Percentiles rank a stretch among this genome's conserved stretches.
phyloP scores from a whole-genome alignment of 2,888 invertebrate species.

The Aphelenchoides bicaudatus region DNA sequence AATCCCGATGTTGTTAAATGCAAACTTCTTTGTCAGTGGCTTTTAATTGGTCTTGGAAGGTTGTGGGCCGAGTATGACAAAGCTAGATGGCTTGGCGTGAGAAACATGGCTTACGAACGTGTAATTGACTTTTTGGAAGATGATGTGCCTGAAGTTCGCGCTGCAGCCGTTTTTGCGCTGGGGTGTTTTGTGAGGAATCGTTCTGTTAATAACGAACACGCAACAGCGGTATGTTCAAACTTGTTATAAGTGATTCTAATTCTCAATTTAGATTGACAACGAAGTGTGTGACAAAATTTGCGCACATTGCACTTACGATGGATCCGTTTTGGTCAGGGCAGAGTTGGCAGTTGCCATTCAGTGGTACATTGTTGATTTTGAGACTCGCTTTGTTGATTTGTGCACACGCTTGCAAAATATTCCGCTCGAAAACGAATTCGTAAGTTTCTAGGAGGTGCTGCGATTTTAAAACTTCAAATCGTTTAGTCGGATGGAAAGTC shows the following conservation, averaged over 20 bases:
- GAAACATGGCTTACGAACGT: constrained; percentile 94
- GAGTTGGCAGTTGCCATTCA: constrained; percentile 66
- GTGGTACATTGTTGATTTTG: constrained; percentile 73
- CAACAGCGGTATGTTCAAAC: constrained; percentile 31
- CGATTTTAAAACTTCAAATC: no score
- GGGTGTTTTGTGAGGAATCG: constrained; percentile 66
- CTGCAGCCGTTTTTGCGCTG: constrained; percentile 87
- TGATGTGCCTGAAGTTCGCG: constrained; percentile 82
- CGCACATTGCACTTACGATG: constrained; percentile 75
- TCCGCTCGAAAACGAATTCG: constrained; percentile 8
- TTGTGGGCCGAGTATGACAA: constrained; percentile 84
- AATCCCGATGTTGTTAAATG: constrained; percentile 65
- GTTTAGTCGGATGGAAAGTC: no score
- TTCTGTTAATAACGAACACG: constrained; percentile 57
- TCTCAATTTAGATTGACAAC: constrained; percentile 65
- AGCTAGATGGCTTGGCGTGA: constrained; percentile 80
- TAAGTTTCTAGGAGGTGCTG: neutral
- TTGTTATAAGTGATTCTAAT: neutral
- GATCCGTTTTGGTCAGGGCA: constrained; percentile 79
- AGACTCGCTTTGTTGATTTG: constrained; percentile 74
- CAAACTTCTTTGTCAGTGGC: constrained; percentile 70
- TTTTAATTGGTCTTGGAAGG: constrained; percentile 83
- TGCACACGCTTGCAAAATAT: constrained; percentile 37
- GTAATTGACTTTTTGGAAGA: constrained; percentile 68
- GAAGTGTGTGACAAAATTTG: constrained; percentile 83